Evolutionary conservation across 2,113 vertebrate species (phyloP), one percentile per base, ranked within the genome.

Genomic region (Notarius quadriscutis): DNA sequence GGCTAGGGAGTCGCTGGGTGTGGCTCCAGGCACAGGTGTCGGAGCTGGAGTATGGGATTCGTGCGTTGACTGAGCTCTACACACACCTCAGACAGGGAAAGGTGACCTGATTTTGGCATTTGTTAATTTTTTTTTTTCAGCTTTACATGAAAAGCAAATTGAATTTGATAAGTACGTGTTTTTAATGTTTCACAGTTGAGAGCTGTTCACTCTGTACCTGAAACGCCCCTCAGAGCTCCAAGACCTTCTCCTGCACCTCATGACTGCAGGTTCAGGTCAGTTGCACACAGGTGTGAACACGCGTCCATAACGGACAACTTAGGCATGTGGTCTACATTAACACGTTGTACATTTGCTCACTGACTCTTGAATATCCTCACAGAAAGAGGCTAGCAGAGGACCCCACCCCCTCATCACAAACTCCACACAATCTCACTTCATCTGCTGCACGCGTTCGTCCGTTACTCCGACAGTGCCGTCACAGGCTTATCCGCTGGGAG

Each of bases 1-100:
- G 92, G 71, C 90, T 94, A 57, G 93, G 92, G 57, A 95, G 94
- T 84, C 88, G 90, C 3, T 95, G 94, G 94, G 94, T 89, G 0
- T 95, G 94, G 93, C 88, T 95, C 30, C 94, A 94, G 87, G 93
- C 93, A 89, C 93, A 93, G 22, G 93, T 95, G 81, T 92, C 92
- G 0, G 93, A 94, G 84, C 83, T 95, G 87, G 93, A 93, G 41
- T 95, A 94, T 89, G 90, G 90, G 25, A 94, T 95, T 67, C 90
- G 94, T 67, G 93, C 94, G 48, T 92, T 95, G 83, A 93, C 92
- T 0, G 93, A 91, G 48, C 90, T 94, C 78, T 94, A 94, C 91
- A 93, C 90, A 57, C 90, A 88, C 63, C 93, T 94, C 80, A 85
- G 89, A 75, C 91, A 92, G 86, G 90, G 84, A 85, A 94, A 95